A percentile compares a stretch with the other conserved stretches of the same genome.
phyloP scores from a whole-genome alignment of 1,140 invertebrate species.

The Tetragnatha versicolor region DNA sequence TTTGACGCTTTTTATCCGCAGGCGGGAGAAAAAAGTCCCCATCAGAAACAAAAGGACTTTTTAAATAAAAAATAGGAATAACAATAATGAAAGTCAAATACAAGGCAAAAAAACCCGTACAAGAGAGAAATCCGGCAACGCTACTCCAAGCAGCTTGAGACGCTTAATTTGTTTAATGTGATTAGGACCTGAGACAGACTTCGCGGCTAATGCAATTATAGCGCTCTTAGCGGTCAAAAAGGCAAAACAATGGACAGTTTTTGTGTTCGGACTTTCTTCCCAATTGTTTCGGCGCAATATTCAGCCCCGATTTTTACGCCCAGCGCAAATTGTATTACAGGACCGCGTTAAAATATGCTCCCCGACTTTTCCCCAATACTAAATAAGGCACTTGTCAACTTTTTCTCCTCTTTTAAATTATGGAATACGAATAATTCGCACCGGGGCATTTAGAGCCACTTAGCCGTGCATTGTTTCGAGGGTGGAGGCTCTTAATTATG shows the following conservation, averaged over 20 bases:
- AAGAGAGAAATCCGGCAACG: constrained; percentile 27
- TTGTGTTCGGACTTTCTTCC: background rate
- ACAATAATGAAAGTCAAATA: constrained; percentile 21
- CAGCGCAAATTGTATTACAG: constrained; percentile 44
- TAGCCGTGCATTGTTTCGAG: constrained; percentile 28
- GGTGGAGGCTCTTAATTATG: constrained; percentile 31
- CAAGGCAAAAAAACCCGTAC: background rate
- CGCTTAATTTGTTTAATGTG: constrained; percentile 54
- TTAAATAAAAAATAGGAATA: constrained; percentile 8
- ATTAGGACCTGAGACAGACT: constrained; percentile 40
- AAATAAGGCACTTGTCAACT: constrained; percentile 39
- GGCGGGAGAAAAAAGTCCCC: background rate
- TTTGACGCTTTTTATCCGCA: constrained; percentile 26
- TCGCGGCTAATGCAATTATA: constrained; percentile 49
- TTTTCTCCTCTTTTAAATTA: constrained; percentile 23
- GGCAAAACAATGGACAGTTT: constrained; percentile 35
- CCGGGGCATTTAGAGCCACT: constrained; percentile 33
- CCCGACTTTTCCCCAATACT: constrained; percentile 33
- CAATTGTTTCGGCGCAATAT: constrained; percentile 46
- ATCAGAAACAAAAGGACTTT: constrained; percentile 18
- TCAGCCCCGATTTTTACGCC: constrained; percentile 4
- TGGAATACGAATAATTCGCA: constrained; percentile 13
- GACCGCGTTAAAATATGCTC: constrained; percentile 28
- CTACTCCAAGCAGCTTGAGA: constrained; percentile 45
- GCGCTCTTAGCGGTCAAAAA: constrained; percentile 43